Percentiles rank a stretch among this genome's conserved stretches.
phyloP scores from a whole-genome alignment of 2,113 vertebrate species.

The Aphelocoma coerulescens region DNA sequence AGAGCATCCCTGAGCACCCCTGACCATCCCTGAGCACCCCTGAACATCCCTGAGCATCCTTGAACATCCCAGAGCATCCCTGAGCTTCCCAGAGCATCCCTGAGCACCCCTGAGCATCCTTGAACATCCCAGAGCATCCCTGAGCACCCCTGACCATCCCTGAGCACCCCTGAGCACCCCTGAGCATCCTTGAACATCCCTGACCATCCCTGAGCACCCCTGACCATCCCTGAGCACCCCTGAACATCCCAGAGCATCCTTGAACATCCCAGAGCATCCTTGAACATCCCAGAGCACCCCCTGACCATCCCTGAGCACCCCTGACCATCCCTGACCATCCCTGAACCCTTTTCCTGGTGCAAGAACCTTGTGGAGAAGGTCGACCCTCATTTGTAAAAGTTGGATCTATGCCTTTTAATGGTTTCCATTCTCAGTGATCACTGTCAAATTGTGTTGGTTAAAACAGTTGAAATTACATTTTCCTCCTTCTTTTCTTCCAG shows the following conservation, averaged over 20 bases:
- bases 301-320: rapidly evolving
- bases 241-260: too few relatives aligned
- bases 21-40: rapidly evolving
- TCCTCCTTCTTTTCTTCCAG: slow-evolving; percentile 70
- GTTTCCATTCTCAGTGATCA: background rate
- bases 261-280: background rate
- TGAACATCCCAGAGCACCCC: too few relatives aligned
- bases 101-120: background rate
- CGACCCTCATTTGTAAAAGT: rapidly evolving
- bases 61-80: rapidly evolving
- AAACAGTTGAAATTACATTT: background rate
- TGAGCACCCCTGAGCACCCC: rapidly evolving
- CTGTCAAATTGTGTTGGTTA: background rate
- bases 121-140: rapidly evolving
- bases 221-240: rapidly evolving
- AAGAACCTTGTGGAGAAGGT: background rate
- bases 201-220: rapidly evolving
- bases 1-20: background rate
- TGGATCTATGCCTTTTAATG: background rate
- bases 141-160: rapidly evolving
- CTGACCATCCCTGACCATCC: too few relatives aligned
- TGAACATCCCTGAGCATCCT: background rate
- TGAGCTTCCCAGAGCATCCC: rapidly evolving
- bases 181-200: rapidly evolving
- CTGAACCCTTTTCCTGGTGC: background rate